Conservation (phyloP, 2,113 vertebrate genomes). For the Dicaeum eximium region DNA sequence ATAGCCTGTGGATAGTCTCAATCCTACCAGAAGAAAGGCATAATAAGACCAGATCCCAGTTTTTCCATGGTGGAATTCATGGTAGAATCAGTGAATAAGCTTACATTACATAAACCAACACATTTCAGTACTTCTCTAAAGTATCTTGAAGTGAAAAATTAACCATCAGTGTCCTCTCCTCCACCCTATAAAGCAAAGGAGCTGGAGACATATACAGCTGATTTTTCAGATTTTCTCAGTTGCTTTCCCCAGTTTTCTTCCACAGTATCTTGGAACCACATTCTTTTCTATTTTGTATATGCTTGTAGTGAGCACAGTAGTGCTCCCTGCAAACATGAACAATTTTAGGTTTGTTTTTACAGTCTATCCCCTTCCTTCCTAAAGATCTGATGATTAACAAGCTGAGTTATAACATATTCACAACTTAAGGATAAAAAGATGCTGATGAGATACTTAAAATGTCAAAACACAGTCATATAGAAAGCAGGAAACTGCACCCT, state of each 20-base stretch:
- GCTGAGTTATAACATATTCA: background rate
- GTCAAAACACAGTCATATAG: slow-evolving; percentile 16
- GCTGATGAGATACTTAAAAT: slow-evolving; percentile 30
- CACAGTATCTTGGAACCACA: background rate
- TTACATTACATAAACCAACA: background rate
- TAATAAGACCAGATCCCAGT: background rate
- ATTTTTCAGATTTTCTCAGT: background rate
- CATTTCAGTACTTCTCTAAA: background rate
- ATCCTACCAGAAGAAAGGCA: background rate
- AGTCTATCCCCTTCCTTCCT: slow-evolving; percentile 40
- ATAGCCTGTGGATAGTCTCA: background rate
- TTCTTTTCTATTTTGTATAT: background rate
- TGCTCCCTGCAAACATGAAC: background rate
- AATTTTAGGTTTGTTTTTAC: slow-evolving; percentile 23
- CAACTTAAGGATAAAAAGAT: background rate
- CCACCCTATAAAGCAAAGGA: background rate
- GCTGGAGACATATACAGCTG: background rate
- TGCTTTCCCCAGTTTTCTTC: background rate
- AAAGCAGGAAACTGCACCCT: slow-evolving; percentile 43
- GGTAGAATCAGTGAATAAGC: background rate
- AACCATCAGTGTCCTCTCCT: background rate
- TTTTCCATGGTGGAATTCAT: too few species aligned
- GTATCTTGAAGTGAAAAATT: background rate
- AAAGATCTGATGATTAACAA: background rate
- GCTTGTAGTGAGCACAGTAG: background rate